Conservation (phyloP, 2,888 invertebrate species). For the Agrotis segetum region DNA sequence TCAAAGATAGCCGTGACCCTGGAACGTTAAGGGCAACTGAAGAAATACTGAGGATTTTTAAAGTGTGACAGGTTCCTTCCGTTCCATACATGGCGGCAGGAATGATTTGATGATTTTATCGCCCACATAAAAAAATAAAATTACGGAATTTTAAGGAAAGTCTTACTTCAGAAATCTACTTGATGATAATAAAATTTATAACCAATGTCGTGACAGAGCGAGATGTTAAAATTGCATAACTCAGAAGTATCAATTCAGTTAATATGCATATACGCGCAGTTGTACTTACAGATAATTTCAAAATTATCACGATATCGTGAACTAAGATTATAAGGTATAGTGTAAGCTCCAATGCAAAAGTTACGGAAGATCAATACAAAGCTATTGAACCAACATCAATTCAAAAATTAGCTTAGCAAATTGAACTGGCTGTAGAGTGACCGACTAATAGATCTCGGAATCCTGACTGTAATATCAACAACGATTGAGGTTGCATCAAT, state of each 20-base stretch:
- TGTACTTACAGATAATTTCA: constrained; percentile 1
- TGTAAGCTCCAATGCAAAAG: not conserved
- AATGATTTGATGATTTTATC: no score
- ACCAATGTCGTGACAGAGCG: not conserved
- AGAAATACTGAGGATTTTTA: no score
- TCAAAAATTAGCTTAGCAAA: not conserved
- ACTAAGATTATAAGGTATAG: constrained; percentile 14
- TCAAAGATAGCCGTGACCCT: no score
- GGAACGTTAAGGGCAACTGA: no score
- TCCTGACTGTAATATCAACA: not conserved
- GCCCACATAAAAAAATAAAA: no score
- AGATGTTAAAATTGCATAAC: constrained; percentile 13
- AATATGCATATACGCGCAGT: not conserved
- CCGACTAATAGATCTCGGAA: not conserved
- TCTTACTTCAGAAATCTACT: no score
- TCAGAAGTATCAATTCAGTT: not conserved
- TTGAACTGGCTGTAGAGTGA: not conserved
- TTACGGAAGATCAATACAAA: constrained; percentile 17
- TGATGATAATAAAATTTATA: no score
- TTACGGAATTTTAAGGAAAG: no score
- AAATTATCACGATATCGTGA: constrained; percentile 34
- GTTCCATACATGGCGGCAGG: no score
- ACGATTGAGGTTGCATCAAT: not conserved
- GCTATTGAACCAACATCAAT: constrained; percentile 6
- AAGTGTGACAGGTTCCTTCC: no score